phyloP scores from a whole-genome alignment of 2,888 invertebrate species.

The Mythimna impura region DNA sequence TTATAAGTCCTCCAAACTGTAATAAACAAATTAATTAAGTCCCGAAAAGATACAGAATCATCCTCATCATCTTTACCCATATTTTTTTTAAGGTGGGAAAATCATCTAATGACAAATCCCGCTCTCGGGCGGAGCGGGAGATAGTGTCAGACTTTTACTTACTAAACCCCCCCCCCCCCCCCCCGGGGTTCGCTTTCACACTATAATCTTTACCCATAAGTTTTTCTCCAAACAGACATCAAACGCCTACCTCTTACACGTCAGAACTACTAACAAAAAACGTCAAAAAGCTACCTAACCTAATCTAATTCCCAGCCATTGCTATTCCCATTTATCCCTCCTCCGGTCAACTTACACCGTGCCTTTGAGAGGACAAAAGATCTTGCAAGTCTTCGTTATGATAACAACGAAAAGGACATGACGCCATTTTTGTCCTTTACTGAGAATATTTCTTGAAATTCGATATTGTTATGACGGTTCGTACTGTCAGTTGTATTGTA shows the following conservation, averaged over 20 bases:
- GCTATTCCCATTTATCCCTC: conserved; percentile 2
- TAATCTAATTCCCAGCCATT: conserved; percentile 35
- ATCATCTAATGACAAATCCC: too few species aligned
- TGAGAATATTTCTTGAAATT: conserved; percentile 42
- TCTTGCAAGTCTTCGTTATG: conserved; percentile 38
- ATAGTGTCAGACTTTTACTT: too few species aligned
- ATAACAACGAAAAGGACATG: conserved; percentile 24
- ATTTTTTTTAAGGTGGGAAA: too few species aligned
- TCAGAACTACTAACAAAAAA: conserved; percentile 14
- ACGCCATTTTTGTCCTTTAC: conserved; percentile 8
- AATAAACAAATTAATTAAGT: too few species aligned
- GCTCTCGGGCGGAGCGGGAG: too few species aligned
- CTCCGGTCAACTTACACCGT: conserved; percentile 35
- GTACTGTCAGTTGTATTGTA: conserved; percentile 2
- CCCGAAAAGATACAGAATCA: not conserved
- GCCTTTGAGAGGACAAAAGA: conserved; percentile 26
- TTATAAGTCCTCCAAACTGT: too few species aligned
- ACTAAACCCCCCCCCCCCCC: too few species aligned
- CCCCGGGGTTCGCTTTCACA: not conserved
- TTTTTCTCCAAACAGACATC: not conserved
- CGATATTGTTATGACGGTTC: conserved; percentile 21
- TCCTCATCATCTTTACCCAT: too few species aligned
- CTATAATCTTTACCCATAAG: not conserved
- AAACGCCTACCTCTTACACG: conserved; percentile 1
- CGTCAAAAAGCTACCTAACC: conserved; percentile 20